These are phyloP conservation scores for Hippolais icterina DNA, from an alignment of 2,113 vertebrate genomes.

Conservation along the genomic window DNA sequence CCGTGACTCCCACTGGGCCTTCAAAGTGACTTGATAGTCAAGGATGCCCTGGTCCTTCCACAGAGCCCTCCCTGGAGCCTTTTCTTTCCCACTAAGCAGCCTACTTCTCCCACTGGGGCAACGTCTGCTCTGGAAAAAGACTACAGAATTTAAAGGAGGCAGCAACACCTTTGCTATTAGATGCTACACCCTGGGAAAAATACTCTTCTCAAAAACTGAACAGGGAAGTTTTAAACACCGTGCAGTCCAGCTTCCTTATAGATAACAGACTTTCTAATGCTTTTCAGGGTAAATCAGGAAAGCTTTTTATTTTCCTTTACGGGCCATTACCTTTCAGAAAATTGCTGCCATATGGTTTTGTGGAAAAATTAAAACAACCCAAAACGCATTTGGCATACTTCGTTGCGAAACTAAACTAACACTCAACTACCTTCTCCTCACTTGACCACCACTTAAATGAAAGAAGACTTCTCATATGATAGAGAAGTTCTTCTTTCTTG, in stretches of 20 bases:
- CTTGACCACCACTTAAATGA: constrained; percentile 37
- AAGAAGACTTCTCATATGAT: constrained; percentile 21
- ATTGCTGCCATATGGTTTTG: background rate
- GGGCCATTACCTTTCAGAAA: background rate
- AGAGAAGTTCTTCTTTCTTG: constrained; percentile 43
- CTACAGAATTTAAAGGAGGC: background rate
- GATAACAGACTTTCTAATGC: background rate
- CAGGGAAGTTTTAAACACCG: background rate
- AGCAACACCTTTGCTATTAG: background rate
- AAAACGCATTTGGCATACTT: background rate
- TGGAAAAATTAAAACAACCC: background rate
- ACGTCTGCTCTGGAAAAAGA: background rate
- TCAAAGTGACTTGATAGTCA: background rate
- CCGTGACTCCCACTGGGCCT: accelerated
- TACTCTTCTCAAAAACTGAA: background rate
- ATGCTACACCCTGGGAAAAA: background rate
- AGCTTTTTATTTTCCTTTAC: background rate
- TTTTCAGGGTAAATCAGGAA: background rate
- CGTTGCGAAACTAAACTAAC: background rate
- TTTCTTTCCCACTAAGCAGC: background rate
- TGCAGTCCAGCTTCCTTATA: background rate
- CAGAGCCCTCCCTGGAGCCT: background rate
- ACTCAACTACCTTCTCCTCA: constrained; percentile 7
- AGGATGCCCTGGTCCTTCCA: background rate
- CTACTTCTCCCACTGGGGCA: background rate